Conservation (phyloP, 2,113 vertebrate species). For the Cololabis saira region DNA sequence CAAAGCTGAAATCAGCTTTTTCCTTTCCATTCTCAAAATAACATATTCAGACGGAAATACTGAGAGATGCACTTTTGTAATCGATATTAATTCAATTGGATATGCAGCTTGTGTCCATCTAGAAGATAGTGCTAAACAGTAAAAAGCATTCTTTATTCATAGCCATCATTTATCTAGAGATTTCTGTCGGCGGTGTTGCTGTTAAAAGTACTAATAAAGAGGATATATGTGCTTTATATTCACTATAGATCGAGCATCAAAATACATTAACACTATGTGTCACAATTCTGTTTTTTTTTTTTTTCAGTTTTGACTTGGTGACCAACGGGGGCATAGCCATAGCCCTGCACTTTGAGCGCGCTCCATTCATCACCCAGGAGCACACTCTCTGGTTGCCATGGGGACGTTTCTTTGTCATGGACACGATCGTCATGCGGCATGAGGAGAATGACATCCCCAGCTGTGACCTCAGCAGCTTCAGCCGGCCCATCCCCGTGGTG, state of each 20-base stretch:
- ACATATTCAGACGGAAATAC: constrained; percentile 33
- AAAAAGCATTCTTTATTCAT: constrained; percentile 29
- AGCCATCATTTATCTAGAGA: constrained; percentile 33
- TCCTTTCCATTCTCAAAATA: constrained; percentile 32
- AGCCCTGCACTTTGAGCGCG: constrained; percentile 91
- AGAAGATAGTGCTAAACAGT: constrained; percentile 52
- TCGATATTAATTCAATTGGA: constrained; percentile 43
- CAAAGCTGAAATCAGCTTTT: constrained; percentile 12
- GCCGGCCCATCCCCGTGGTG: constrained; percentile 91
- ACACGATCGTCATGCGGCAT: constrained; percentile 96
- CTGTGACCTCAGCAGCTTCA: constrained; percentile 96
- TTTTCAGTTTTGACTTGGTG: constrained; percentile 93
- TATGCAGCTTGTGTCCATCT: constrained; percentile 38
- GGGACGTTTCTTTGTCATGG: constrained; percentile 99
- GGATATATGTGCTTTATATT: too few species aligned
- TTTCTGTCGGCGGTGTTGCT: not conserved
- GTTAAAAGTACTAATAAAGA: too few species aligned
- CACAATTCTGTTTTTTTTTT: constrained; percentile 45
- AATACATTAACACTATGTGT: too few species aligned
- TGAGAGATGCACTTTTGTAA: constrained; percentile 29
- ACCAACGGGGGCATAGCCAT: constrained; percentile 93
- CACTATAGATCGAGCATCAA: too few species aligned
- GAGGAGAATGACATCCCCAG: constrained; percentile 98
- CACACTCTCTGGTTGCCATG: constrained; percentile 97
- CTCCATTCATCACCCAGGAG: constrained; percentile 97